Conservation (phyloP, 2,888 invertebrate species). For the Eilema sororculum region DNA sequence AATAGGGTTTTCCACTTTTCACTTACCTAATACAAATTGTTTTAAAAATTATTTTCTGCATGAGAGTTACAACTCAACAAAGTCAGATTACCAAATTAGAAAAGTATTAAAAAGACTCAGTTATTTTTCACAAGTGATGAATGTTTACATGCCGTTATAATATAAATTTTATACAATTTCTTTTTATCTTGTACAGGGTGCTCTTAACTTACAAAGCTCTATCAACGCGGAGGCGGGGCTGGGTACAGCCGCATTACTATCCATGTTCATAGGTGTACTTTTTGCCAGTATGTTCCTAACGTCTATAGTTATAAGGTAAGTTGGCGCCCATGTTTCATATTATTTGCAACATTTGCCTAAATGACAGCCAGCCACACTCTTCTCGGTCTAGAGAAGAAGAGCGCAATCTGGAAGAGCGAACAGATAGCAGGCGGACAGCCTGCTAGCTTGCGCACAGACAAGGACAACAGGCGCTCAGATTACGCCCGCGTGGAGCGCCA, state of each 20-base stretch:
- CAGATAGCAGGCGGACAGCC: conserved; percentile 23
- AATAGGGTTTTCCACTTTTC: no score
- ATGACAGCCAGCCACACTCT: background rate
- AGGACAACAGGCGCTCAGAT: background rate
- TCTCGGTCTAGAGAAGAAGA: conserved; percentile 3
- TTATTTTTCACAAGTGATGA: no score
- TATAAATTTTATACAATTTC: background rate
- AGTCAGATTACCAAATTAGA: no score
- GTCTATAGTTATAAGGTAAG: conserved; percentile 81
- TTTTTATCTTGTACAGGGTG: conserved; percentile 69
- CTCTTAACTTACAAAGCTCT: conserved; percentile 84
- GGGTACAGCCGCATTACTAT: conserved; percentile 83
- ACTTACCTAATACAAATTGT: no score
- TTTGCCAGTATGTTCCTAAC: conserved; percentile 83
- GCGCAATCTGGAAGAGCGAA: conserved; percentile 18
- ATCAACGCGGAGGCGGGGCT: conserved; percentile 83
- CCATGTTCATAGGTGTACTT: conserved; percentile 82
- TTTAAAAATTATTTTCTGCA: no score
- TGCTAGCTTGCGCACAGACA: conserved; percentile 28
- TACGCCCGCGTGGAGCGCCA: conserved; percentile 25
- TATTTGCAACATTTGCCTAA: no score
- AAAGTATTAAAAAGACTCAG: no score
- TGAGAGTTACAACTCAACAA: no score
- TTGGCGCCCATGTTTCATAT: conserved; percentile 16
- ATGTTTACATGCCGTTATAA: no score